Base-by-base conservation (phyloP, 2,797 vertebrate genomes). In the Hapalemur alaotrensis region DNA sequence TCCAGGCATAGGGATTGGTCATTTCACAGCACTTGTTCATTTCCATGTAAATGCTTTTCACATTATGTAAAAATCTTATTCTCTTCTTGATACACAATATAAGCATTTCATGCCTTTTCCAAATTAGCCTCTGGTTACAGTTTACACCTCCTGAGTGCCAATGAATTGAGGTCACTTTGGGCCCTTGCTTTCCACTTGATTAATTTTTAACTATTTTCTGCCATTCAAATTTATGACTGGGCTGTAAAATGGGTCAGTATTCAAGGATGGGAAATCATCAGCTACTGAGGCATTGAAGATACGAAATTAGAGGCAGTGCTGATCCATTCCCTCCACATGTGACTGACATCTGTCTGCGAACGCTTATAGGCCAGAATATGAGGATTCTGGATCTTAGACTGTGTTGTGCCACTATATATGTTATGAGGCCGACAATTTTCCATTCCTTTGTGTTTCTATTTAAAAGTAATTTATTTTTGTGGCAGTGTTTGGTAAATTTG, bases 131-230 rank as follows among this genome's bases (percentile, higher is more conserved):
- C 75, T 20, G 28, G 79, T 95, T 98, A 48, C 83, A 81, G 82
- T 94, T 98, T 90, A 73, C 35, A 89, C 63, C 54, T 98, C n/a
- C 73, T 4, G 88, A 46, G 95, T 75, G 90, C 30, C 97, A 73
- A 89, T 22, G 93, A 96, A 96, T 82, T 80, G n/a, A 41, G 69
- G 72, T 97, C 91, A 95, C 0, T 0, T 14, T 79, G 11, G 76
- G 78, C 4, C 13, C 92, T 95, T 94, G 46, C 52, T 76, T 98
- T 98, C n/a, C 78, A 95, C 97, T 95, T 97, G 84, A 93, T 90
- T 97, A 96, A 61, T 88, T 92, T 93, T 97, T 97, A 97, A 97
- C 97, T 98, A 96, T 98, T 98, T 98, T 95, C 91, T 98, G 93
- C 89, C 89, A 92, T 98, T 98, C 93, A 93, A 86, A 72, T 98